Evolutionary conservation across 2,888 invertebrate species (phyloP).

Genomic region (Hydrotaea cyrtoneurina): DNA sequence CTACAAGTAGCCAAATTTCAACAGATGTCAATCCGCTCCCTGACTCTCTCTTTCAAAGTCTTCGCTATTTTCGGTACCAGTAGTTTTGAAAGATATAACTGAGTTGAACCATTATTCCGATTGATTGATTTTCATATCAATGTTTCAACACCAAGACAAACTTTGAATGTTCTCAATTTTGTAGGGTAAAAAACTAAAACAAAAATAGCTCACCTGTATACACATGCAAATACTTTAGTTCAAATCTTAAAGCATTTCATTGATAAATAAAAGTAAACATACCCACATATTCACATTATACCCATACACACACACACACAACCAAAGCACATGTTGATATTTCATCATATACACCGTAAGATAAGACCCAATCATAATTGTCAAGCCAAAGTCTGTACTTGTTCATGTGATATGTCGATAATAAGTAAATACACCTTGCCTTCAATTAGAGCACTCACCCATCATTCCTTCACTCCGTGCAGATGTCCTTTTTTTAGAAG

Average conservation of each 20-base stretch:
- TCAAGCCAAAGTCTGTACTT: not conserved
- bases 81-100: too few species aligned
- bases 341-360: slow-evolving; percentile 8
- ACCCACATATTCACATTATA: not conserved
- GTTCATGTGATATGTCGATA: not conserved
- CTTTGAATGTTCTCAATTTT: too few species aligned
- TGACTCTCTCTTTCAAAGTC: too few species aligned
- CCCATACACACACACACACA: not conserved
- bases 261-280: slow-evolving; percentile 17
- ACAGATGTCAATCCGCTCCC: too few species aligned
- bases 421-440: slow-evolving; percentile 43
- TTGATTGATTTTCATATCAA: too few species aligned
- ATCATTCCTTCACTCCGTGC: not conserved
- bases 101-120: too few species aligned
- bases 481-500: slow-evolving; percentile 37
- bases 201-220: too few species aligned
- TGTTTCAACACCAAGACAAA: too few species aligned
- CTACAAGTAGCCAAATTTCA: too few species aligned
- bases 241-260: not conserved
- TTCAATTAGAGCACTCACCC: not conserved
- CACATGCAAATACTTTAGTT: too few species aligned
- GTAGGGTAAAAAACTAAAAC: too few species aligned
- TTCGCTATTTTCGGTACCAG: too few species aligned
- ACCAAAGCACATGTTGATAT: slow-evolving; percentile 37
- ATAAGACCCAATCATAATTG: not conserved